phyloP scores from a whole-genome alignment of 2,888 invertebrate species.

The Lasioglossum morio region DNA sequence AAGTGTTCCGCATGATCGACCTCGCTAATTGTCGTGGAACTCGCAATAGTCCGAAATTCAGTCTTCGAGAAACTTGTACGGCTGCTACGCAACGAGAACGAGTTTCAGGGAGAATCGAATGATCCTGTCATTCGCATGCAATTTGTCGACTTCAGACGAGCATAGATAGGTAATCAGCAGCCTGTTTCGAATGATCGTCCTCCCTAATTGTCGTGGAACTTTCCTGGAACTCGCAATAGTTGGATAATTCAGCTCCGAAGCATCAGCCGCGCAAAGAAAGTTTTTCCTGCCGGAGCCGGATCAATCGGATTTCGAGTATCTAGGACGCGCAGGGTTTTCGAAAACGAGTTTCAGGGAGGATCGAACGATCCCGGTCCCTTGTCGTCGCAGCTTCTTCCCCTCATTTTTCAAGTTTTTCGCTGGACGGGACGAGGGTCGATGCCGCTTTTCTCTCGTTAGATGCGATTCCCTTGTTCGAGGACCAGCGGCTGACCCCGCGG shows the following conservation, averaged over 20 bases:
- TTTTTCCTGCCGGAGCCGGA: neutral
- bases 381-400: slow-evolving; percentile 10
- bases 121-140: neutral
- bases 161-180: too few relatives aligned
- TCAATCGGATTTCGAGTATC: neutral
- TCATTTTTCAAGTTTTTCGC: slow-evolving; percentile 37
- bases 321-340: neutral
- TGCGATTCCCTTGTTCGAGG: slow-evolving; percentile 32
- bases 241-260: neutral
- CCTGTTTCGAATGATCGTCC: neutral
- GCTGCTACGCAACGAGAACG: neutral
- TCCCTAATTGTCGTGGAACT: neutral
- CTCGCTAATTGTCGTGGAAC: neutral
- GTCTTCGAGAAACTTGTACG: neutral
- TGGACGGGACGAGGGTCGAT: neutral
- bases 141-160: neutral
- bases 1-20: neutral
- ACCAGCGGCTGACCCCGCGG: neutral
- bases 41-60: neutral
- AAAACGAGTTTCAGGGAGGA: neutral
- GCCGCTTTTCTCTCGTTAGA: slow-evolving; percentile 29
- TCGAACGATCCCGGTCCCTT: slow-evolving; percentile 5
- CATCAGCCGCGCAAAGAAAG: neutral
- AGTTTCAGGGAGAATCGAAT: neutral
- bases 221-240: neutral